Evolutionary conservation across 1,140 invertebrate genomes (phyloP), one percentile per base, ranked within the genome.

Genomic region (Brachystomella parvula): DNA sequence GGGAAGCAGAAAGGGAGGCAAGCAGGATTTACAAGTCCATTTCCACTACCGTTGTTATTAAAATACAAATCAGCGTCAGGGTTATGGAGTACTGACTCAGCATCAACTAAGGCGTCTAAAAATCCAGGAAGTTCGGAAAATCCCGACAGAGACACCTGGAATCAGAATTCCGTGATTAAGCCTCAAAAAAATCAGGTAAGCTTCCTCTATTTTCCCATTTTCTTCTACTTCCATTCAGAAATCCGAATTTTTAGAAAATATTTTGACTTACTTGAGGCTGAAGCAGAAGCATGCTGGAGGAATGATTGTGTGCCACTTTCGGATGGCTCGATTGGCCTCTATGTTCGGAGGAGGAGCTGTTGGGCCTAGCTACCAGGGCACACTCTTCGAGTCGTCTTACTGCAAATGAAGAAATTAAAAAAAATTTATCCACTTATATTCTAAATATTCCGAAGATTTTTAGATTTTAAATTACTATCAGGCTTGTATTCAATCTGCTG

Each of bases 241-340:
- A 12, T 12, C 24, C 53, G 15, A 57, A 15, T 57, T 26, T 19
- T 9, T 26, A 12, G 15, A 26, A 17, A n/a, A n/a, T n/a, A 39
- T 17, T 39, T 47, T 56, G 24, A 47, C 31, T 68, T 59, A 73
- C 68, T 67, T 73, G 71, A 57, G 71, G 66, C 68, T 70, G 68
- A 47, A 73, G 71, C 26, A 73, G 71, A 70, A 73, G 71, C 71
- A 73, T 73, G 63, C 67, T 69, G 63, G 71, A 70, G 58, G 71
- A 66, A 69, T 69, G 71, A 57, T 69, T 57, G 44, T 64, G 62
- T 59, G 30, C 62, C 24, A 53, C 47, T 44, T 72, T 68, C 33
- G 60, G 70, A 65, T 71, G 70, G 59, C 67, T 63, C 67, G 64
- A 65, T 35, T 53, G 49, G 30, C 31, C 32, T 60, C 67, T 62